Base-by-base conservation (phyloP, 2,113 vertebrate genomes). In the Xiphias gladius region DNA sequence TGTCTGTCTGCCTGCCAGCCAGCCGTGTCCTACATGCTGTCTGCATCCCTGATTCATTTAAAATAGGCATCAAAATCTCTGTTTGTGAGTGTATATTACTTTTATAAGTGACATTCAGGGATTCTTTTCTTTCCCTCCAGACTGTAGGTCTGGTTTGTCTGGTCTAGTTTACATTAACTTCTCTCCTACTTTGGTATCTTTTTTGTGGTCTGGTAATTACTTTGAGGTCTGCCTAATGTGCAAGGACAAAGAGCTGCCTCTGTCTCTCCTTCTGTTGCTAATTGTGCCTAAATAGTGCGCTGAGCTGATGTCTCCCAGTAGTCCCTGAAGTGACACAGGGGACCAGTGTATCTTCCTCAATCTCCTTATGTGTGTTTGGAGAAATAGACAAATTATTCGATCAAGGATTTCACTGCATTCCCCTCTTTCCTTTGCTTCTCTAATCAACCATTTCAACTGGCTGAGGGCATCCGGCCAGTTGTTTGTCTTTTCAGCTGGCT, bases 401-500 rank as follows among this genome's bases (percentile, higher is more conserved):
- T 78, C 30, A 28, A 6, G 67, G 24, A 39, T 65, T 69, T 73
- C 2, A 12, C 58, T 37, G 48, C 39, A 43, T 32, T 26, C 13
- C 20, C 13, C 16, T 57, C 22, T 62, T 87, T 24, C 28, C 19
- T 20, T 74, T 58, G 0, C 68, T 55, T 64, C 71, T 58, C 11
- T 84, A 79, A 89, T 89, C 14, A 76, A 50, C 26, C 66, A 7
- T 41, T 83, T 24, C 75, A 84, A 24, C 74, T 79, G 55, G 20
- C 75, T 11, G 4, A 50, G 43, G 86, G 74, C 79, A 84, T 86
- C 79, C 73, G 76, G 87, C 68, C 81, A 73, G 59, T 82, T 79
- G 79, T 90, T 84, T 82, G 73, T 88, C 71, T 83, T 84, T 83
- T 79, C 84, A 68, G 79, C 79, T 76, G 65, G 71, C 86, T 76